phyloP scores from a whole-genome alignment of 2,797 vertebrate species.

The Chloroceryle amazona region DNA sequence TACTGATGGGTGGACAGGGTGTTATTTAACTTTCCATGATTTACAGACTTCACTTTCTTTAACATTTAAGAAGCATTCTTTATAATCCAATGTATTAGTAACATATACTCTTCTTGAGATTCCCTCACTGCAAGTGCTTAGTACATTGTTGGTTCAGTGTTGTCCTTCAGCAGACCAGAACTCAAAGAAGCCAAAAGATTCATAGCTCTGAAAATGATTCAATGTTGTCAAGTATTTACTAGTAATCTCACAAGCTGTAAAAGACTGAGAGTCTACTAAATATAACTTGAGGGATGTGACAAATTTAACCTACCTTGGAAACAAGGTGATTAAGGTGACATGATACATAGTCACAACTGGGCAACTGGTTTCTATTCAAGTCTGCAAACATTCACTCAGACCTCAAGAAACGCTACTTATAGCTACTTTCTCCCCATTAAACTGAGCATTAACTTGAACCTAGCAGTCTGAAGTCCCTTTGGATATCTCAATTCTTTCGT shows the following conservation, averaged over 20 bases:
- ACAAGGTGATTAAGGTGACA: constrained; percentile 46
- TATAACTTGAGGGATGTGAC: constrained; percentile 12
- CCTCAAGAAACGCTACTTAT: background rate
- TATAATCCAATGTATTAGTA: background rate
- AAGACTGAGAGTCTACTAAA: constrained; percentile 56
- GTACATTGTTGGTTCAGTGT: background rate
- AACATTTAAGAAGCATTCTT: background rate
- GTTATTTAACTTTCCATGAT: background rate
- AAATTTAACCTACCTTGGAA: constrained; percentile 47
- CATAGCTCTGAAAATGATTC: constrained; percentile 5
- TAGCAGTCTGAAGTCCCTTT: background rate
- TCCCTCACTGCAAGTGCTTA: background rate
- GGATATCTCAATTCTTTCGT: background rate
- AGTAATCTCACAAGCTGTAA: constrained; percentile 59
- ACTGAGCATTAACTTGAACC: background rate
- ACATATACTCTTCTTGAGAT: background rate
- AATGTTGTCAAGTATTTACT: constrained; percentile 20
- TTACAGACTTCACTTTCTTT: background rate
- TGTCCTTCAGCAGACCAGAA: constrained; percentile 15
- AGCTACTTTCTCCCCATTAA: background rate
- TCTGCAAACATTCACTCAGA: constrained; percentile 8
- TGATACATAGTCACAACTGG: background rate
- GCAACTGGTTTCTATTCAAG: background rate
- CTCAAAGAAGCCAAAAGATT: constrained; percentile 35
- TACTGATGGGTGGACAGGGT: background rate